A percentile compares a stretch with the other conserved stretches of the same genome.
Conservation (phyloP, 1,140 invertebrate genomes). For the Zaprionus davidi region DNA sequence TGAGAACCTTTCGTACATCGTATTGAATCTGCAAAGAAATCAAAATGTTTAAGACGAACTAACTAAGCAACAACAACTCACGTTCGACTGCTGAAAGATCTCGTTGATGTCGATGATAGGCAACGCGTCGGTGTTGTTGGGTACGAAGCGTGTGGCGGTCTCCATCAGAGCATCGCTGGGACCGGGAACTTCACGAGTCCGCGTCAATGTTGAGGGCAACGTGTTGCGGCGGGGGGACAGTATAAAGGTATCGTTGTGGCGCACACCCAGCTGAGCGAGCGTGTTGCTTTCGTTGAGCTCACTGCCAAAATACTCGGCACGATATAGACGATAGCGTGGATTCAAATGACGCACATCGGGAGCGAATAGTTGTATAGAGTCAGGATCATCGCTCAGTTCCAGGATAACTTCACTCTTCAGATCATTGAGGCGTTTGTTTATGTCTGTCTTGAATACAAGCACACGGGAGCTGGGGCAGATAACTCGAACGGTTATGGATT, state of each 20-base stretch:
- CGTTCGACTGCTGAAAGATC: constrained; percentile 83
- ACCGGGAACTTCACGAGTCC: constrained; percentile 63
- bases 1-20: constrained; percentile 83
- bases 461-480: constrained; percentile 79
- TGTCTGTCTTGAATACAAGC: constrained; percentile 70
- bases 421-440: constrained; percentile 71
- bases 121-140: constrained; percentile 38
- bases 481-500: constrained; percentile 69
- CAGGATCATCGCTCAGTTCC: constrained; percentile 74
- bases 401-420: constrained; percentile 79
- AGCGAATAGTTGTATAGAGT: constrained; percentile 75
- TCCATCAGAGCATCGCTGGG: constrained; percentile 72
- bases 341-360: constrained; percentile 72
- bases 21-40: constrained; percentile 69
- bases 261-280: constrained; percentile 63
- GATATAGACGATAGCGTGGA: constrained; percentile 72
- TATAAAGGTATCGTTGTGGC: constrained; percentile 74
- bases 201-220: constrained; percentile 49
- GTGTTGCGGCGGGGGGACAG: constrained; percentile 61
- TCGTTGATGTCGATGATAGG: constrained; percentile 82
- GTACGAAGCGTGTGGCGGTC: constrained; percentile 67
- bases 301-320: constrained; percentile 70
- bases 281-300: constrained; percentile 72
- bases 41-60: background rate
- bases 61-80: constrained; percentile 32